Conservation (phyloP, 2,888 invertebrate genomes). For the Muscina levida region DNA sequence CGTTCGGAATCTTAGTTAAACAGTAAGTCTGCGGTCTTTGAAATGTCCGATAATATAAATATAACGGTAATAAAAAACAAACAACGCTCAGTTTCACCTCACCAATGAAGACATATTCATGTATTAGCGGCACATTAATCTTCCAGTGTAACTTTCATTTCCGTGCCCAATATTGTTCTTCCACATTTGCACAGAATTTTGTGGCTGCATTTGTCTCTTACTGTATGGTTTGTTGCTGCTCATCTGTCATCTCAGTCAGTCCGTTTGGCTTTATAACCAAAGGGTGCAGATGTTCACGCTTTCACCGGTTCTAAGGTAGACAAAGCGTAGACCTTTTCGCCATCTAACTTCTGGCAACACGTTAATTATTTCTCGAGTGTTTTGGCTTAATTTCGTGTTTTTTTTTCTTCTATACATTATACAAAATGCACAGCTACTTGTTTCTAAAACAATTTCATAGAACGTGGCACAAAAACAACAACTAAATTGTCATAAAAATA, state of each 20-base stretch:
- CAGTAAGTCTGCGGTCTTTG: no score
- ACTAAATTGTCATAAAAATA: constrained; percentile 4
- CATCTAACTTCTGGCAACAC: constrained; percentile 72
- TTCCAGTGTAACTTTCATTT: no score
- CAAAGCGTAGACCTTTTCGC: constrained; percentile 48
- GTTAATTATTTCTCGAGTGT: constrained; percentile 72
- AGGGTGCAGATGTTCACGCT: constrained; percentile 19
- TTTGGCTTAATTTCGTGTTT: neutral
- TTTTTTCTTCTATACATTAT: constrained; percentile 71
- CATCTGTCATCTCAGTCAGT: neutral
- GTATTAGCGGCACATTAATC: no score
- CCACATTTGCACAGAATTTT: no score
- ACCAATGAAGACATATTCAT: no score
- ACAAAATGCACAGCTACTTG: constrained; percentile 69
- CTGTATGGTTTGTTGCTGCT: no score
- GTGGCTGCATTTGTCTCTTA: no score
- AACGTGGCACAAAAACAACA: constrained; percentile 28
- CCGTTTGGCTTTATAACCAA: constrained; percentile 42
- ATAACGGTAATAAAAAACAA: no score
- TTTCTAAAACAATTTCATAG: neutral
- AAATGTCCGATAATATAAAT: no score
- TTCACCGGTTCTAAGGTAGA: constrained; percentile 45
- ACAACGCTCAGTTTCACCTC: no score
- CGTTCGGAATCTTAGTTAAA: no score
- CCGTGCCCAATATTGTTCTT: no score